Evolutionary conservation across 2,113 vertebrate genomes (phyloP).

Genomic region (Thymallus thymallus): DNA sequence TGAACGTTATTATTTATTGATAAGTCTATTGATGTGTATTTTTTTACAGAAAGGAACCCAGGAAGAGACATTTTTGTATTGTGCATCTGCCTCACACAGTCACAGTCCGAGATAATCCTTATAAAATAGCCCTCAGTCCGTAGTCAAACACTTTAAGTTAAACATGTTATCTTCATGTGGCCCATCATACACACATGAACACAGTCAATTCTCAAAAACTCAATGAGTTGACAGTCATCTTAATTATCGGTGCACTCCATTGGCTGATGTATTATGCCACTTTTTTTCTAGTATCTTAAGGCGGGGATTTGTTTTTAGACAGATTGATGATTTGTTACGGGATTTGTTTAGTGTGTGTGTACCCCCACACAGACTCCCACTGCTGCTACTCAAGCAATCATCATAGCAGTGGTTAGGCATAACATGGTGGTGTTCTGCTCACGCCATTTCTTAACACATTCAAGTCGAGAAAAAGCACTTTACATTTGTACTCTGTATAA

Average conservation of each 20-base stretch:
- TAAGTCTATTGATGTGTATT: slow-evolving; percentile 65
- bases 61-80: slow-evolving; percentile 37
- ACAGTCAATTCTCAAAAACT: not conserved
- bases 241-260: not conserved
- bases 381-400: slow-evolving; percentile 22
- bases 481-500: no score
- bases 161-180: no score
- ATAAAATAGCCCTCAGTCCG: not conserved
- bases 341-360: slow-evolving; percentile 28
- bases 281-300: slow-evolving; percentile 15
- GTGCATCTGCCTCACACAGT: slow-evolving; percentile 27
- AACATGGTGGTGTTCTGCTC: slow-evolving; percentile 22
- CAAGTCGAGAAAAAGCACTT: no score
- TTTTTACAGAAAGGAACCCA: slow-evolving; percentile 53
- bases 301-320: slow-evolving; percentile 26
- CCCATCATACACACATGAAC: not conserved
- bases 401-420: slow-evolving; percentile 5
- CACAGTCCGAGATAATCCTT: slow-evolving; percentile 26
- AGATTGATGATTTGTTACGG: slow-evolving; percentile 33
- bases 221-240: no score
- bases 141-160: not conserved
- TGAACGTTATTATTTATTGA: slow-evolving; percentile 69
- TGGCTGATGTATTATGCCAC: not conserved
- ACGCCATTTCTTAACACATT: not conserved
- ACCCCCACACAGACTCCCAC: slow-evolving; percentile 27